Percentiles rank a stretch among this genome's conserved stretches.
These are phyloP conservation scores for Bombycilla garrulus DNA, from an alignment of 2,113 vertebrate species.

Conservation along the genomic window DNA sequence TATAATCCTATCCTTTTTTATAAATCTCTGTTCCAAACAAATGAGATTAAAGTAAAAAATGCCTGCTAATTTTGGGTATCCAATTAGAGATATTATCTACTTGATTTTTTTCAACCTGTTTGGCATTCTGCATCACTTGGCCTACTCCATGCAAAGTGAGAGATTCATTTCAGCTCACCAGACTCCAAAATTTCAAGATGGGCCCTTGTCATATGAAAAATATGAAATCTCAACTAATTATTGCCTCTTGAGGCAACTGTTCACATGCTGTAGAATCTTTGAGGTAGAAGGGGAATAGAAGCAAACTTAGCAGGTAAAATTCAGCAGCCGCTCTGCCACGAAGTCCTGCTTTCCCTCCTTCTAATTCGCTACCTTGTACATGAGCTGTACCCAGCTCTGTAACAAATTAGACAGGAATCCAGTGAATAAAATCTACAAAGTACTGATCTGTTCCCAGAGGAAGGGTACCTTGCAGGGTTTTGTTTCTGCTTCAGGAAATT, in stretches of 20 bases:
- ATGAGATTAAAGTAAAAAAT: background rate
- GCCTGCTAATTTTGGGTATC: background rate
- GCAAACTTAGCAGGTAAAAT: background rate
- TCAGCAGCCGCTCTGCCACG: rapidly evolving
- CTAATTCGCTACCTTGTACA: background rate
- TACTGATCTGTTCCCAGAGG: background rate
- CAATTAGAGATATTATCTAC: background rate
- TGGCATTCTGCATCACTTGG: background rate
- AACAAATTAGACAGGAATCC: background rate
- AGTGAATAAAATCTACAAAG: background rate
- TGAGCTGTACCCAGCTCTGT: background rate
- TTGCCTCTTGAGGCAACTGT: background rate
- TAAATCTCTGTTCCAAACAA: background rate
- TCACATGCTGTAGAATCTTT: background rate
- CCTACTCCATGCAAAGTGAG: background rate
- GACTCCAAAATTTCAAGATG: background rate
- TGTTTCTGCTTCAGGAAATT: background rate
- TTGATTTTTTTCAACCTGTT: background rate
- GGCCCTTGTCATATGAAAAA: background rate
- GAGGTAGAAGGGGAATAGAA: background rate
- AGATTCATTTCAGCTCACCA: background rate
- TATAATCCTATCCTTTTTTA: background rate
- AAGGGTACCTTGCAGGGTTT: background rate
- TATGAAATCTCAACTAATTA: background rate
- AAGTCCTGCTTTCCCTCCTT: background rate